Conservation (phyloP, 2,888 invertebrate genomes). For the Hemistola chrysoprasaria region DNA sequence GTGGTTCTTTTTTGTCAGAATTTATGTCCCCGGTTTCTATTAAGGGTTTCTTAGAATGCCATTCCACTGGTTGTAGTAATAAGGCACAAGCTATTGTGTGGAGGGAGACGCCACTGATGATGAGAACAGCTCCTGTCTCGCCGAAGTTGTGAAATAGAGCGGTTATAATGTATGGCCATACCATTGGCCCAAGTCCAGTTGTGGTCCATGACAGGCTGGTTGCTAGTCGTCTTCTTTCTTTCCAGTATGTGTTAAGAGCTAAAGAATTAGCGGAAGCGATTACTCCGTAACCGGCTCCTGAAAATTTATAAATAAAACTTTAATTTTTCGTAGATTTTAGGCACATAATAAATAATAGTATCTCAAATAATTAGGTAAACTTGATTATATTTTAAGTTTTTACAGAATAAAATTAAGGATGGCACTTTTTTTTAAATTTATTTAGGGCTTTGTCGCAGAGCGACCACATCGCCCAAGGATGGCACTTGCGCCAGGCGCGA, state of each 20-base stretch:
- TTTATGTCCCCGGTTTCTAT: constrained; percentile 39
- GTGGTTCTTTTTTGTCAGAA: not conserved
- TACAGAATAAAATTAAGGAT: no score
- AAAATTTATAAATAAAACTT: no score
- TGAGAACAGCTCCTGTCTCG: constrained; percentile 84
- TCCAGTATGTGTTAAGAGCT: constrained; percentile 89
- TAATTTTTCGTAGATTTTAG: no score
- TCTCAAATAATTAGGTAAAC: no score
- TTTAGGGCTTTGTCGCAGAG: no score
- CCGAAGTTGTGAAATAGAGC: constrained; percentile 83
- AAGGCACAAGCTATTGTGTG: constrained; percentile 86
- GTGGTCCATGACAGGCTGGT: constrained; percentile 88
- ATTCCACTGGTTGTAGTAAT: constrained; percentile 88
- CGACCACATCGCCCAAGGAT: no score
- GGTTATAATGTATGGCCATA: constrained; percentile 88
- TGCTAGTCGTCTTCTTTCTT: constrained; percentile 85
- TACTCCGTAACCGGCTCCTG: constrained; percentile 85
- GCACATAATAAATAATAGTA: no score
- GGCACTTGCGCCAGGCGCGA: no score
- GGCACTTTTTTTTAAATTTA: no score
- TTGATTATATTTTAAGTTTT: no score
- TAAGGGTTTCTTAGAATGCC: constrained; percentile 82
- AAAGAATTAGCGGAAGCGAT: constrained; percentile 86
- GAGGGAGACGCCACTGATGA: constrained; percentile 85
- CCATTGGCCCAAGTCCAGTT: constrained; percentile 87